phyloP scores from a whole-genome alignment of 1,140 invertebrate genomes.

The Anastrepha ludens region DNA sequence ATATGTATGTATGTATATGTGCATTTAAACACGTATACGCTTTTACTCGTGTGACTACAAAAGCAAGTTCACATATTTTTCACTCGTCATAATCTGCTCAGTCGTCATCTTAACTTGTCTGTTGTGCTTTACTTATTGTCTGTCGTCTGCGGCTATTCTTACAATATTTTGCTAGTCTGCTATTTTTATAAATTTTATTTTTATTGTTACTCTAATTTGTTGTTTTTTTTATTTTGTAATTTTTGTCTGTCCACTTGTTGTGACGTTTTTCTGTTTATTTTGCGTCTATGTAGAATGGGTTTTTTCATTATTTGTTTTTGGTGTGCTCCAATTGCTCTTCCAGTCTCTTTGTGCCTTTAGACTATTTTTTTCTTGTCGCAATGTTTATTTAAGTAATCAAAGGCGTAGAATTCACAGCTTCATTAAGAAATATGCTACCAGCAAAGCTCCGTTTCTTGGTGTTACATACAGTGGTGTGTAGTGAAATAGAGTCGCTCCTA shows the following conservation, averaged over 20 bases:
- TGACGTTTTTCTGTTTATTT: not conserved
- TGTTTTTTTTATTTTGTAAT: not conserved
- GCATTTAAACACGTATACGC: not conserved
- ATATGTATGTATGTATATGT: not conserved
- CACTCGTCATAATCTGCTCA: not conserved
- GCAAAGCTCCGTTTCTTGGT: too few species aligned
- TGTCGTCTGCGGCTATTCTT: conserved; percentile 2
- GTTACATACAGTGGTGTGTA: too few species aligned
- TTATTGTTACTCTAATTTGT: not conserved
- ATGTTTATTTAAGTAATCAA: too few species aligned
- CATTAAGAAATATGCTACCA: too few species aligned
- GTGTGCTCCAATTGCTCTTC: too few species aligned
- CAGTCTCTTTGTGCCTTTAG: too few species aligned
- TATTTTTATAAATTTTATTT: conserved; percentile 21
- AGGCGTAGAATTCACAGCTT: too few species aligned
- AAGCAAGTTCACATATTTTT: not conserved
- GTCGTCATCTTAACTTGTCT: not conserved
- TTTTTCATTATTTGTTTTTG: too few species aligned
- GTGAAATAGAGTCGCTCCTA: too few species aligned
- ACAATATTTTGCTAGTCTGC: not conserved
- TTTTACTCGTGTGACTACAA: not conserved
- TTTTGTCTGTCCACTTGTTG: not conserved
- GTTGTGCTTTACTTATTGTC: not conserved
- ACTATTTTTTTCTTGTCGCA: too few species aligned
- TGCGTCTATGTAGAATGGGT: too few species aligned